Percentiles rank a stretch among this genome's conserved stretches.
These are phyloP conservation scores for Serrognathus titanus DNA, from an alignment of 2,888 invertebrate species.

Conservation along the genomic window DNA sequence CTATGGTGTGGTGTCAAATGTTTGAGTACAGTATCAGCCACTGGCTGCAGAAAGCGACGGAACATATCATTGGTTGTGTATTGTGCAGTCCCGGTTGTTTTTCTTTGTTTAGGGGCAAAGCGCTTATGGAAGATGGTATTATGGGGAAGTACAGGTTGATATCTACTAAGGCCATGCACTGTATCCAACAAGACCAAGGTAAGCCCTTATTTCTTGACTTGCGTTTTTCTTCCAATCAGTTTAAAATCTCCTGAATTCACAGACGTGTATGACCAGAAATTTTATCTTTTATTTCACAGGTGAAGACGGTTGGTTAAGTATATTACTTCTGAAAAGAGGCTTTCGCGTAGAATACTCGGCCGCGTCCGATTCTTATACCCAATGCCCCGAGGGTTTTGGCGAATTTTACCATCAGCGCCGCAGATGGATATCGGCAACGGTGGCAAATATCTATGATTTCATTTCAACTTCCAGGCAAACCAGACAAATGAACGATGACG, in stretches of 20 bases:
- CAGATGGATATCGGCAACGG: slow-evolving; percentile 94
- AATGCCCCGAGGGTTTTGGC: slow-evolving; percentile 87
- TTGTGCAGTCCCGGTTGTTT: slow-evolving; percentile 91
- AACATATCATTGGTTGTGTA: slow-evolving; percentile 86
- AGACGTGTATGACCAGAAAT: neutral
- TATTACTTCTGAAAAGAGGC: slow-evolving; percentile 84
- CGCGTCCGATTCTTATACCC: slow-evolving; percentile 92
- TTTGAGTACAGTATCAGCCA: slow-evolving; percentile 91
- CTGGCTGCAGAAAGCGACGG: slow-evolving; percentile 90
- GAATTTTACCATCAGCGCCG: slow-evolving; percentile 94
- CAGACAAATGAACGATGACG: slow-evolving; percentile 81
- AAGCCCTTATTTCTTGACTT: slow-evolving; percentile 4
- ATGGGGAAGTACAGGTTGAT: slow-evolving; percentile 83
- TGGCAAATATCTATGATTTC: slow-evolving; percentile 91
- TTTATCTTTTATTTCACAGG: slow-evolving; percentile 52
- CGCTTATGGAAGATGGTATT: slow-evolving; percentile 86
- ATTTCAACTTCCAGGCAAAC: slow-evolving; percentile 74
- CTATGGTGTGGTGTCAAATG: slow-evolving; percentile 53
- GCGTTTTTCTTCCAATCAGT: neutral
- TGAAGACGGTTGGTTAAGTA: slow-evolving; percentile 97
- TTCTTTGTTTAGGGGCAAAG: slow-evolving; percentile 82
- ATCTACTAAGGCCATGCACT: slow-evolving; percentile 75
- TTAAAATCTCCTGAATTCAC: neutral
- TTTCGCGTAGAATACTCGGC: slow-evolving; percentile 93
- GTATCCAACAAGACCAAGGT: slow-evolving; percentile 90